Base-by-base conservation (phyloP, 2,797 vertebrate species). In the Sebastes nivosus region DNA sequence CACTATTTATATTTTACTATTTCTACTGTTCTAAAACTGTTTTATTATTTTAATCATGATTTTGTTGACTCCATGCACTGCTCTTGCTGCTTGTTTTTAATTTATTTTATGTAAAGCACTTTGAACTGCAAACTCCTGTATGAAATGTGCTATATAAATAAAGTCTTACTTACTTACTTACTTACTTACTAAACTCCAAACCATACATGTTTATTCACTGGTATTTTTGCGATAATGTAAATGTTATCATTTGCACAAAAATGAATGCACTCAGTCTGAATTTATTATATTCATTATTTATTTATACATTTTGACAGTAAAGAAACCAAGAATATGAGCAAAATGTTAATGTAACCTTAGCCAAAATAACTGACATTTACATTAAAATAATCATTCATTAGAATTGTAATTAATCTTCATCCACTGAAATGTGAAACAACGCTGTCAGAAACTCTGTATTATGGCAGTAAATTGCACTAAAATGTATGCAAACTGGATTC, bases 191-290 rank as follows among this genome's bases (percentile, higher is more conserved):
- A 13, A 4, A 3, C 11, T 24, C 10, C 20, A 34, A 46, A 59
- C 7, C n/a, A 12, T 14, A 3, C 1, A 38, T 1, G 0, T 42
- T 1, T 46, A 2, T 67, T n/a, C 1, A 6, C 1, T 22, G 8
- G 8, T 27, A 12, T 34, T n/a, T n/a, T 32, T 57, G 3, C 14
- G 11, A 1, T 25, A 30, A 61, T 10, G 6, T 38, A 12, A 59
- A 59, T 24, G 32, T 22, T 12, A 29, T 50, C 2, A 52, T 72
- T 8, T 57, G 38, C 30, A 5, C 5, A 11, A 12, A 59, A 34
- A 60, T 50, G 3, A 38, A 65, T n/a, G 14, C 27, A n/a, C 6
- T 24, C 9, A 2, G 2, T 5, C 22, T 14, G 22, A 6, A 65
- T 38, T 30, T 20, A 14, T 65, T 25, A 34, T 8, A 32, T 60